Base-by-base conservation (phyloP, 2,888 invertebrate species). In the Willowsia nigromaculata region DNA sequence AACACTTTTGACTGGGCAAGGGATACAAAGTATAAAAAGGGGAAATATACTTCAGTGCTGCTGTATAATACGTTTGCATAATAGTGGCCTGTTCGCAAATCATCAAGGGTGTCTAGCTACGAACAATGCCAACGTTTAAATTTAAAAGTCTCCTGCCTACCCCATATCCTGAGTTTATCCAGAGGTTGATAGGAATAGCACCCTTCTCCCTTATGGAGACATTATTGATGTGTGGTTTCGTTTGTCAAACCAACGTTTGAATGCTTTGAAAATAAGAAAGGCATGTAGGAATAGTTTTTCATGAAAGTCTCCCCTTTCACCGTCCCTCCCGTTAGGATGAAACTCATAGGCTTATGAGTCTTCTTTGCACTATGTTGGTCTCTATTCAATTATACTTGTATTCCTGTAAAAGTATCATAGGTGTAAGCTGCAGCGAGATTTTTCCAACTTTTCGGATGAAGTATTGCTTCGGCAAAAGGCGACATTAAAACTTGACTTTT, bases 21-120 rank as follows among this genome's bases (percentile, higher is more conserved):
- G 43, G 43, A n/a, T 33, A 33, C 27, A n/a, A 33, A 62, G 62
- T 15, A 18, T 9, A 50, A 68, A 6, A 18, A 62, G 53, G 40
- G 71, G 56, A 84, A 56, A n/a, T 43, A 6, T 43, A 6, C 13
- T 1, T 43, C 43, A 3, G 11, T 43, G 43, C 43, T 43, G 13
- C 50, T 50, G 27, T 4, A 56, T 4, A 13, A 9, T 2, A 15
- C 33, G 30, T 30, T 47, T 43, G 11, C 47, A 18, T 22, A 3
- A 5, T 27, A 1, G 13, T 30, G 56, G 59, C 65, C 56, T 87
- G 87, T 87, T 87, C 50, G 87, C 87, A 87, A 87, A 87, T 87
- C 81, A 87, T 71, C 87, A 87, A 56, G 80, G 81, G 43, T 87
- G 81, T 81, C 4, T 56, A n/a, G n/a, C 7, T 15, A 9, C 65